A percentile compares a stretch with the other conserved stretches of the same genome.
phyloP scores from a whole-genome alignment of 2,888 invertebrate species.

The Odiellus spinosus region DNA sequence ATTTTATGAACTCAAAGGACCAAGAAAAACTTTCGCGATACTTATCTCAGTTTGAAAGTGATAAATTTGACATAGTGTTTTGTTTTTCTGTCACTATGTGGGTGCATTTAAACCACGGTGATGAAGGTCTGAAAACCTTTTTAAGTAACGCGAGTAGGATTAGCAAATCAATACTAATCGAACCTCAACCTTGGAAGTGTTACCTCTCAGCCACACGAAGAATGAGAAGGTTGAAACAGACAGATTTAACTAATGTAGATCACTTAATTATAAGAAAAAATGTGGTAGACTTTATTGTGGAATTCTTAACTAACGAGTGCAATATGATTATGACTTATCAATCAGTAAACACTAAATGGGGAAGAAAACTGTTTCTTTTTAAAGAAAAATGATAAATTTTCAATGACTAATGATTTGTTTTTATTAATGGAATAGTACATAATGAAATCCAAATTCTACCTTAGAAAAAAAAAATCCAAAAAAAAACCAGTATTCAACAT shows the following conservation, averaged over 20 bases:
- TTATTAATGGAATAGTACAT: too few species aligned
- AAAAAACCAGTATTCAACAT: too few species aligned
- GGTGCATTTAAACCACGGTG: slow-evolving; percentile 73
- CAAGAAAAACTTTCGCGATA: slow-evolving; percentile 1
- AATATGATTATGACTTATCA: slow-evolving; percentile 4
- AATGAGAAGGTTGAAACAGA: slow-evolving; percentile 43
- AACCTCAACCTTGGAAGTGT: slow-evolving; percentile 74
- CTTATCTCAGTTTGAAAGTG: slow-evolving; percentile 4
- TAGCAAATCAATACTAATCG: slow-evolving; percentile 47
- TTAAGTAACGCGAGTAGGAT: slow-evolving; percentile 40
- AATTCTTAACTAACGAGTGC: slow-evolving; percentile 3
- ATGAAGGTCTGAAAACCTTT: slow-evolving; percentile 48
- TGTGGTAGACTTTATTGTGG: background rate
- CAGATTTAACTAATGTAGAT: slow-evolving; percentile 43
- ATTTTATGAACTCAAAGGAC: slow-evolving; percentile 37
- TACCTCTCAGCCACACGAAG: slow-evolving; percentile 58
- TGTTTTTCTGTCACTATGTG: slow-evolving; percentile 79
- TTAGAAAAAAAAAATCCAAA: too few species aligned
- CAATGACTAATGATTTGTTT: too few species aligned
- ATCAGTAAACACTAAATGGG: slow-evolving; percentile 13
- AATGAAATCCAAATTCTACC: too few species aligned
- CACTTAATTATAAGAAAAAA: slow-evolving; percentile 28
- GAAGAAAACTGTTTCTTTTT: slow-evolving; percentile 10
- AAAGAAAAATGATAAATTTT: background rate
- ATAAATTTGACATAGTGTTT: slow-evolving; percentile 34